Conservation (phyloP, 2,113 vertebrate genomes). For the Hucho hucho region DNA sequence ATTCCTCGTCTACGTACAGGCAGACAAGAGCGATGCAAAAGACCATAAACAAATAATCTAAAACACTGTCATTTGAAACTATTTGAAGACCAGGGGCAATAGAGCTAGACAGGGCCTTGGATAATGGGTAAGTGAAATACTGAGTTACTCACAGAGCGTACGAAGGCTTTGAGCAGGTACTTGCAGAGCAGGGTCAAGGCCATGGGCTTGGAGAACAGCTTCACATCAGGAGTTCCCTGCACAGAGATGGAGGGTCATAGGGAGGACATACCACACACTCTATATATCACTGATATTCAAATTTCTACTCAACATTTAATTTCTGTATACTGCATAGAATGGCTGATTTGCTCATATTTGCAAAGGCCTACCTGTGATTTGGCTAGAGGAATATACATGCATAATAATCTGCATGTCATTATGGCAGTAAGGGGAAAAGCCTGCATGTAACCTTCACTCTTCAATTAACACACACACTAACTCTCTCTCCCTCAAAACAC, state of each 20-base stretch:
- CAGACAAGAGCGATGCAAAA: neutral
- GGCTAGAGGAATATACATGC: too few species aligned
- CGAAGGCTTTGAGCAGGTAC: conserved; percentile 90
- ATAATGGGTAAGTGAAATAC: neutral
- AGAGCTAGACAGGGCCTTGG: neutral
- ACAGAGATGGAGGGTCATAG: conserved; percentile 4
- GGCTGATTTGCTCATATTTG: too few species aligned
- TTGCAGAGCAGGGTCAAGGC: conserved; percentile 88
- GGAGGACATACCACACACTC: neutral
- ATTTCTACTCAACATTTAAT: too few species aligned
- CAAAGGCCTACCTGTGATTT: too few species aligned
- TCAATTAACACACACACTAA: too few species aligned
- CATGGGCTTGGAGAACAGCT: conserved; percentile 89
- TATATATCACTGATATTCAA: too few species aligned
- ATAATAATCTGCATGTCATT: too few species aligned
- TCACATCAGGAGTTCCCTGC: conserved; percentile 91
- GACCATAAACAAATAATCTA: too few species aligned
- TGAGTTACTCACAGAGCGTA: conserved; percentile 84
- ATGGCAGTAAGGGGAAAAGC: too few species aligned
- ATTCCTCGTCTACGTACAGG: conserved; percentile 83
- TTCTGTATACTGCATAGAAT: too few species aligned
- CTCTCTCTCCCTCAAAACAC: too few species aligned
- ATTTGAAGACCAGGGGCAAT: neutral
- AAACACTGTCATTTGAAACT: neutral
- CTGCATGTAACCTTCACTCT: too few species aligned